Percentiles rank a stretch among this genome's conserved stretches.
These are phyloP conservation scores for Ostrea denselamellosa DNA, from an alignment of 1,140 invertebrate species.

Conservation along the genomic window DNA sequence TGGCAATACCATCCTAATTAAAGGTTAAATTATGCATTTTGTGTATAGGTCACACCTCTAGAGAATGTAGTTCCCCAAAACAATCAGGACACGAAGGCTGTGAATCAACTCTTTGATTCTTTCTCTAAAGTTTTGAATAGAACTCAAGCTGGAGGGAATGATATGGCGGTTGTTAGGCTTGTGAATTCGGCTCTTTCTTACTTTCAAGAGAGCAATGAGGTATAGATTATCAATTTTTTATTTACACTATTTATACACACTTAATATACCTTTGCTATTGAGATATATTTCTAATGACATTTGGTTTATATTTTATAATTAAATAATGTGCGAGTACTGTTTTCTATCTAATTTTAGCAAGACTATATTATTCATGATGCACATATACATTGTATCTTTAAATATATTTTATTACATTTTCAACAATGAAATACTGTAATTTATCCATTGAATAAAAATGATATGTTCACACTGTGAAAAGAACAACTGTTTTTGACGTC, in stretches of 20 bases:
- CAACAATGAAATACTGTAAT: too few relatives aligned
- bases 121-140: constrained; percentile 10
- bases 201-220: not conserved
- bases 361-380: too few relatives aligned
- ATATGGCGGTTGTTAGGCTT: constrained; percentile 43
- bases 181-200: constrained; percentile 29
- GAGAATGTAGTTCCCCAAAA: not conserved
- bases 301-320: too few relatives aligned
- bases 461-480: too few relatives aligned
- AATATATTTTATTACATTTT: too few relatives aligned
- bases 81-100: not conserved
- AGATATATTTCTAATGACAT: too few relatives aligned
- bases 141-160: constrained; percentile 47
- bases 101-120: constrained; percentile 22
- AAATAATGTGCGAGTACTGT: too few relatives aligned
- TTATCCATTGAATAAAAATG: too few relatives aligned
- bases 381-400: too few relatives aligned
- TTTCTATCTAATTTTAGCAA: too few relatives aligned
- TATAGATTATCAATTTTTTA: not conserved
- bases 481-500: too few relatives aligned
- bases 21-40: not conserved
- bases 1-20: too few relatives aligned
- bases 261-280: not conserved
- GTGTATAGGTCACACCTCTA: constrained; percentile 25
- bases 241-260: not conserved